These are phyloP conservation scores for Bombus balteatus DNA, from an alignment of 1,140 invertebrate species.

Conservation along the genomic window DNA sequence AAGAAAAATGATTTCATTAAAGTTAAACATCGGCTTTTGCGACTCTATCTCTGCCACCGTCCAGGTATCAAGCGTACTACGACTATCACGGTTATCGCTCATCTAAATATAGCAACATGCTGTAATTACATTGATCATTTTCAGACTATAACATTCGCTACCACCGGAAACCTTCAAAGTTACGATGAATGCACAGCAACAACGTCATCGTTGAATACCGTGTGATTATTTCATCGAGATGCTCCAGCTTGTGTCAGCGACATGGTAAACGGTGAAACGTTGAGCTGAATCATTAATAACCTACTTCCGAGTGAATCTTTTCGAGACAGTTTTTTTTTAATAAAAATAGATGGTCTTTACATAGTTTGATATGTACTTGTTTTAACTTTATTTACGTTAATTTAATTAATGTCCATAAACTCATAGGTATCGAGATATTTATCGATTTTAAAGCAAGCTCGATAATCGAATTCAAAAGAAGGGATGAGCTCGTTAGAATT, in stretches of 20 bases:
- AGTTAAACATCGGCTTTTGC: background rate
- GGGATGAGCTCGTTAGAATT: too few species aligned
- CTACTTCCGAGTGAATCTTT: too few species aligned
- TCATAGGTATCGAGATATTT: accelerated
- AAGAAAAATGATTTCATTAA: background rate
- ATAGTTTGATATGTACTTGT: too few species aligned
- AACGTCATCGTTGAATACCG: background rate
- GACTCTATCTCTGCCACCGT: background rate
- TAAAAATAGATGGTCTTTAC: too few species aligned
- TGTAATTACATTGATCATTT: slow-evolving; percentile 59
- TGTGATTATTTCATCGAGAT: background rate
- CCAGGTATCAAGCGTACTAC: background rate
- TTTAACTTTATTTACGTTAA: too few species aligned
- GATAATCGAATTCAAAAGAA: too few species aligned
- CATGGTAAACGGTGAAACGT: background rate
- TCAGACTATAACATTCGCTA: slow-evolving; percentile 44
- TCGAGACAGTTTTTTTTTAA: too few species aligned
- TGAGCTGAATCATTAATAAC: background rate
- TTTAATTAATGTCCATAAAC: too few species aligned
- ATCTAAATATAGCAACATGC: slow-evolving; percentile 47
- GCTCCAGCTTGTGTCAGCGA: background rate
- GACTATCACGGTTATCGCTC: background rate
- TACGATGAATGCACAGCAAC: background rate
- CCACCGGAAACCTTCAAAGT: slow-evolving; percentile 46
- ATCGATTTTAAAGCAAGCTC: too few species aligned